Percentiles rank a stretch among this genome's conserved stretches.
Conservation (phyloP, 2,888 invertebrate genomes). For the Thereva unica region DNA sequence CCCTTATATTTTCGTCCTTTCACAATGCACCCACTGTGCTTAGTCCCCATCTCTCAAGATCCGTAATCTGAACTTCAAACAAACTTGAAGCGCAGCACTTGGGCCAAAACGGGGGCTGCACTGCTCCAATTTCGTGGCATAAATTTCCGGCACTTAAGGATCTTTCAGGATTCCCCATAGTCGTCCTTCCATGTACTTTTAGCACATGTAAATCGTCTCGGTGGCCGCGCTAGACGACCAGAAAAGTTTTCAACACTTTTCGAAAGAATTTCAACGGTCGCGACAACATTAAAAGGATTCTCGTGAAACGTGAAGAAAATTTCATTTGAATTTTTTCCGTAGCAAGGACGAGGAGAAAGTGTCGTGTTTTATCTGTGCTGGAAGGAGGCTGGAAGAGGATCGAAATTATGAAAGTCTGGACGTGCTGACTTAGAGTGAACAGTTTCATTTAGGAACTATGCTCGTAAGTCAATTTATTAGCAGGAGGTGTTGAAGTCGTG, state of each 20-base stretch:
- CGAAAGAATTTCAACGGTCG: slow-evolving; percentile 28
- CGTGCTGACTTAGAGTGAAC: too few relatives aligned
- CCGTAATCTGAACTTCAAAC: slow-evolving; percentile 29
- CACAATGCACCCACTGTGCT: background rate
- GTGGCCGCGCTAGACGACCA: background rate
- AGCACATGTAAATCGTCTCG: slow-evolving; percentile 11
- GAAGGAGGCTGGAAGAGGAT: background rate
- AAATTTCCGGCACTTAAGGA: slow-evolving; percentile 21
- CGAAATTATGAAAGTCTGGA: background rate
- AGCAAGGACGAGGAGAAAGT: slow-evolving; percentile 7
- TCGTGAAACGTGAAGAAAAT: slow-evolving; percentile 35
- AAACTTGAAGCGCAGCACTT: slow-evolving; percentile 21
- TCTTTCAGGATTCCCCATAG: too few relatives aligned
- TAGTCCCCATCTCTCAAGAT: background rate
- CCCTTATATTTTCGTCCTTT: background rate
- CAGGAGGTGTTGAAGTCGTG: background rate
- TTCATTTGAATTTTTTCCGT: slow-evolving; percentile 18
- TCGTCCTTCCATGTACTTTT: background rate
- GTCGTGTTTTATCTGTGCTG: background rate
- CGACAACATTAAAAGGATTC: slow-evolving; percentile 41
- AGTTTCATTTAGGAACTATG: too few relatives aligned
- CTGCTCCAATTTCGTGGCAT: slow-evolving; percentile 24
- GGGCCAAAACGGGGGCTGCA: background rate
- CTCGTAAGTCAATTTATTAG: background rate
- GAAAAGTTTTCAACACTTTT: background rate